Conservation (phyloP, 2,797 vertebrate species). For the Etheostoma nigrum region DNA sequence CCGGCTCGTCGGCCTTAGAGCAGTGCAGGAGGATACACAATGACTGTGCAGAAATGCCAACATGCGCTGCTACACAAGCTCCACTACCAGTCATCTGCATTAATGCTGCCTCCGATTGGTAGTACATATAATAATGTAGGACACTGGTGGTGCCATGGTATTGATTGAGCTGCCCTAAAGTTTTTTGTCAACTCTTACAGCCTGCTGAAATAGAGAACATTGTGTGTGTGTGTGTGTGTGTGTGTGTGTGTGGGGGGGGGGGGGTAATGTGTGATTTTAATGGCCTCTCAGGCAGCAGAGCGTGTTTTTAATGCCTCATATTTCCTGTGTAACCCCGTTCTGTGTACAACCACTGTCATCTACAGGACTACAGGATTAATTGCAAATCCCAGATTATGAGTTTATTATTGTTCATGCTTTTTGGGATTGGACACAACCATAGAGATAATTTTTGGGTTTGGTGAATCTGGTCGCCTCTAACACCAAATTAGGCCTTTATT, state of each 20-base stretch:
- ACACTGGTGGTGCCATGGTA: slow-evolving; percentile 38
- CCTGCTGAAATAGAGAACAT: slow-evolving; percentile 38
- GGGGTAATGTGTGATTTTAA: slow-evolving; percentile 46
- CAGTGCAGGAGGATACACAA: slow-evolving; percentile 36
- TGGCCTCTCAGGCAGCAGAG: slow-evolving; percentile 31
- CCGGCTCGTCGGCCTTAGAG: slow-evolving; percentile 21
- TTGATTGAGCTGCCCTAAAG: slow-evolving; percentile 50
- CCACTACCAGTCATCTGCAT: slow-evolving; percentile 29
- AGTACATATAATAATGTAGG: slow-evolving; percentile 45
- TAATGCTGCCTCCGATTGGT: slow-evolving; percentile 47
- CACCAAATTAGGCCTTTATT: slow-evolving; percentile 17
- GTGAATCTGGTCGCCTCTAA: slow-evolving; percentile 20
- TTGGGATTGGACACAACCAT: slow-evolving; percentile 39
- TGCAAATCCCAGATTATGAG: slow-evolving; percentile 78
- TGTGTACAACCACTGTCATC: slow-evolving; percentile 60
- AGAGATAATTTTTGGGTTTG: slow-evolving; percentile 22
- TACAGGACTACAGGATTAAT: slow-evolving; percentile 53
- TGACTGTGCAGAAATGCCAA: slow-evolving; percentile 70
- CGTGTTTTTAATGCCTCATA: slow-evolving; percentile 57
- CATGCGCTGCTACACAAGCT: slow-evolving; percentile 17
- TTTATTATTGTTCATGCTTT: slow-evolving; percentile 62
- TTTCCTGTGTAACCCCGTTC: slow-evolving; percentile 63
- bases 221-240: slow-evolving; percentile 7
- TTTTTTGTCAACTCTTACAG: slow-evolving; percentile 52
- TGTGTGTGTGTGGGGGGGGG: not conserved